These are phyloP conservation scores for Pomatostomus ruficeps DNA, from an alignment of 2,113 vertebrate species.

Conservation along the genomic window DNA sequence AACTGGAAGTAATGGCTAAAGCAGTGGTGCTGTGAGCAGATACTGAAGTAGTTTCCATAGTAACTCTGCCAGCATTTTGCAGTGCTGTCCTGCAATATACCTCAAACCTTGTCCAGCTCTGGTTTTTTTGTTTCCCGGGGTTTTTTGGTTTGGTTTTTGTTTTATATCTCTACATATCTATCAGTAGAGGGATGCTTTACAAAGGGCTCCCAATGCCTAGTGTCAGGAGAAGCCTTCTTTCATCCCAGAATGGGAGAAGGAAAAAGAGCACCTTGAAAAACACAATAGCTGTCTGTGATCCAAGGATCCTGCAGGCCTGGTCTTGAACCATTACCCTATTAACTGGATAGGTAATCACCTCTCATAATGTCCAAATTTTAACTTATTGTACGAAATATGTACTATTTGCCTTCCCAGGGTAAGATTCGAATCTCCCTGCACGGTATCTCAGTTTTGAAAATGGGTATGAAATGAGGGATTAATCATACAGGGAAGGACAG, in stretches of 20 bases:
- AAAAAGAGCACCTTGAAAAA: neutral
- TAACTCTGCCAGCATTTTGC: neutral
- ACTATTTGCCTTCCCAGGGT: neutral
- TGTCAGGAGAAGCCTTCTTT: neutral
- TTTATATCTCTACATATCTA: neutral
- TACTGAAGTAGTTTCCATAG: neutral
- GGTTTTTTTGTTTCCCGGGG: neutral
- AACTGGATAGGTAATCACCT: neutral
- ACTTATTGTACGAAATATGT: neutral
- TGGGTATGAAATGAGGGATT: neutral
- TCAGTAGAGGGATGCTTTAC: neutral
- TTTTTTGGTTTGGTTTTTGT: neutral
- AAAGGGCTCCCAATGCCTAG: neutral
- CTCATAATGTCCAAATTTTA: neutral
- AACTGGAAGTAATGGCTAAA: neutral
- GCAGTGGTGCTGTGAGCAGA: neutral
- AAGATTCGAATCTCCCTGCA: neutral
- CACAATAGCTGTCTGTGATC: neutral
- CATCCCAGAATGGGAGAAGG: neutral
- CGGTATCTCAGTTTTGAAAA: neutral
- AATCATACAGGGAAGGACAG: neutral
- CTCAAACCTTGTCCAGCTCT: neutral
- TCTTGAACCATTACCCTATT: neutral
- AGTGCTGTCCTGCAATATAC: neutral
- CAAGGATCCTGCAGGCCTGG: neutral